These are phyloP conservation scores for Ganaspis sp. DNA, from an alignment of 1,140 invertebrate genomes.

Conservation along the genomic window DNA sequence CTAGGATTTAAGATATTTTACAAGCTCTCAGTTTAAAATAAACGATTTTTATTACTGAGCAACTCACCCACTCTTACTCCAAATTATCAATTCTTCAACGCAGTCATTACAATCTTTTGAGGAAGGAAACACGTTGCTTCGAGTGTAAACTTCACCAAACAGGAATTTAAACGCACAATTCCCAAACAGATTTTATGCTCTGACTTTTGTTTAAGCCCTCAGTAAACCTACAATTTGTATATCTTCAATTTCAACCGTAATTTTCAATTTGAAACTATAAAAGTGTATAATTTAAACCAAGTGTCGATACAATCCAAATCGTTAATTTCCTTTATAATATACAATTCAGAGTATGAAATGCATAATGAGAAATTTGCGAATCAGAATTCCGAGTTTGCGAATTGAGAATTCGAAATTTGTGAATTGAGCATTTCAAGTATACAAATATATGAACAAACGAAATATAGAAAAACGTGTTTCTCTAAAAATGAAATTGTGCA, in stretches of 20 bases:
- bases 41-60: not conserved
- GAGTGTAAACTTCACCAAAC: not conserved
- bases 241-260: not conserved
- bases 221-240: too few species aligned
- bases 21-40: not conserved
- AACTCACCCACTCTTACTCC: not conserved
- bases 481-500: not conserved
- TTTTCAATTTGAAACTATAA: not conserved
- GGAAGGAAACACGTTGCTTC: not conserved
- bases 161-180: not conserved
- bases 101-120: not conserved
- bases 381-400: too few species aligned
- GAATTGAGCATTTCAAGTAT: not conserved
- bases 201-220: too few species aligned
- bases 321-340: too few species aligned
- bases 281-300: too few species aligned
- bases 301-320: too few species aligned
- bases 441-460: too few species aligned
- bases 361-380: too few species aligned
- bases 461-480: not conserved
- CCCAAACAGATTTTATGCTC: not conserved
- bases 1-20: not conserved
- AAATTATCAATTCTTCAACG: not conserved
- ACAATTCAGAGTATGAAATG: too few species aligned
- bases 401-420: too few species aligned